These are phyloP conservation scores for Mormyrus lacerda DNA, from an alignment of 2,113 vertebrate genomes.

Conservation along the genomic window DNA sequence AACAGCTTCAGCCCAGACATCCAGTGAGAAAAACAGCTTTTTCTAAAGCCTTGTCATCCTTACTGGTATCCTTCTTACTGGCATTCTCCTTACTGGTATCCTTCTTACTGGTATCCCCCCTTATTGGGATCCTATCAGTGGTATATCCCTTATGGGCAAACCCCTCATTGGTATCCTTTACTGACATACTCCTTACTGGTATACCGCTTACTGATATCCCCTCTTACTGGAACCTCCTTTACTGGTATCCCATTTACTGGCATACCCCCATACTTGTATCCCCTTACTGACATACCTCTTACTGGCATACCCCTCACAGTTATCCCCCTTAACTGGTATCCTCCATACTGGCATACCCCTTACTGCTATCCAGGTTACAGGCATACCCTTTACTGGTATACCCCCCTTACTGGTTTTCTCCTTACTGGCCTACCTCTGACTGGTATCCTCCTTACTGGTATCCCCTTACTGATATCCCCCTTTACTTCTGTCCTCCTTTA, in stretches of 20 bases:
- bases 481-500: background rate
- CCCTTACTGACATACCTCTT: background rate
- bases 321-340: background rate
- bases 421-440: background rate
- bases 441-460: background rate
- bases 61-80: background rate
- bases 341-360: too few relatives aligned
- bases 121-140: background rate
- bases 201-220: background rate
- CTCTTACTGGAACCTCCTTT: background rate
- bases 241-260: too few relatives aligned
- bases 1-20: background rate
- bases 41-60: background rate
- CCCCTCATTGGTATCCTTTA: background rate
- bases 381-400: too few relatives aligned
- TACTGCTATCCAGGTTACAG: too few relatives aligned
- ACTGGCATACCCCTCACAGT: background rate
- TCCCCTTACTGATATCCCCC: background rate
- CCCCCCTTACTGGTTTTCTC: background rate
- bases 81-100: background rate
- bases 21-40: background rate
- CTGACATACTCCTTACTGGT: background rate
- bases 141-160: background rate
- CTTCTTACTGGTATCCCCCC: background rate
- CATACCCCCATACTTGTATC: background rate